phyloP scores from a whole-genome alignment of 1,140 invertebrate species.

The Charaxes varanes region DNA sequence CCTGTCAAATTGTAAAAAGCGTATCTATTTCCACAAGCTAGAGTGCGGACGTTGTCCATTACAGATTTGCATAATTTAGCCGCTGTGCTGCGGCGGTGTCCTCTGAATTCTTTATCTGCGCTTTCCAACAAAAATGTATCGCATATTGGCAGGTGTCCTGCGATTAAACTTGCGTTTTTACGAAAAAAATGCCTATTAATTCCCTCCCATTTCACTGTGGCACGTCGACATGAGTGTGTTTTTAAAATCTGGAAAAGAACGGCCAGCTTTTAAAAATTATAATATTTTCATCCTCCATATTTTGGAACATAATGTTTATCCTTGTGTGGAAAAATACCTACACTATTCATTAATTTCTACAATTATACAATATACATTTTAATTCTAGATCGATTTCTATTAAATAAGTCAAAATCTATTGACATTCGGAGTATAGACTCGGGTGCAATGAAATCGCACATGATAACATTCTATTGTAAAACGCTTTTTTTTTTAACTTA shows the following conservation, averaged over 20 bases:
- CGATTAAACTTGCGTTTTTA: constrained; percentile 35
- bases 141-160: constrained; percentile 45
- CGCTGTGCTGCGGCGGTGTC: constrained; percentile 38
- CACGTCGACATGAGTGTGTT: constrained; percentile 22
- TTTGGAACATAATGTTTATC: too few relatives aligned
- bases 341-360: too few relatives aligned
- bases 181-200: constrained; percentile 20
- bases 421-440: too few relatives aligned
- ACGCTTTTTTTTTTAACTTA: too few relatives aligned
- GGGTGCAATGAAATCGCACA: too few relatives aligned
- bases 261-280: too few relatives aligned
- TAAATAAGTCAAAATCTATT: too few relatives aligned
- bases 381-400: too few relatives aligned
- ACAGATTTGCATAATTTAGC: constrained; percentile 67
- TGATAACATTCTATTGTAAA: too few relatives aligned
- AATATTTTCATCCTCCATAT: too few relatives aligned
- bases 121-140: constrained; percentile 41
- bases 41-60: constrained; percentile 54
- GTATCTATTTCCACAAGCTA: constrained; percentile 17
- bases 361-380: too few relatives aligned
- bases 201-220: constrained; percentile 18
- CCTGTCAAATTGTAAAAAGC: constrained; percentile 10
- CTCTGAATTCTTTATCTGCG: constrained; percentile 59
- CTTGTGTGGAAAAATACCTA: too few relatives aligned
- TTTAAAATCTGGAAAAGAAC: background rate